Evolutionary conservation across 2,113 vertebrate genomes (phyloP), one percentile per base, ranked within the genome.

Genomic region (Vimba vimba): DNA sequence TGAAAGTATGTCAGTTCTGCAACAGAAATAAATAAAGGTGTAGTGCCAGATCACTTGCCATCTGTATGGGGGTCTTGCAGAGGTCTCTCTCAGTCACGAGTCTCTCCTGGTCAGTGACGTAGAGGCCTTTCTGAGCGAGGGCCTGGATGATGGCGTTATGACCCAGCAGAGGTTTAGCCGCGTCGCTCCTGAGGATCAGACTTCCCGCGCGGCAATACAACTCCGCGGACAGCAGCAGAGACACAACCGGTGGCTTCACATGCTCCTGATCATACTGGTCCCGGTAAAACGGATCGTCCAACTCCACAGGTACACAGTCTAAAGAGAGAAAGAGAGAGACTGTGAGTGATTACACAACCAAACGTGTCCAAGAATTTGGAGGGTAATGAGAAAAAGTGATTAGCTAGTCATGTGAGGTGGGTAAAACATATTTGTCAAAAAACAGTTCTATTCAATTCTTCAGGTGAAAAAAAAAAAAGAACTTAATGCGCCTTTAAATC

Each of bases 251-350:
- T 4, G 98, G 98, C 86, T 99, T 99, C 91, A 99, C 96, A 93
- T 99, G 98, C 91, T 99, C 98, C 91, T 99, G 97, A 87, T 97
- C 97, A 91, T 99, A 99, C 93, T 99, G 98, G 92, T 99, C 98
- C 78, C 94, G 97, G 92, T 99, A 99, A 92, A 98, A 96, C 0
- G 98, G 98, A 75, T 99, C 97, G 27, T 86, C 93, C 64, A 99
- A 94, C 45, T 99, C 98, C 89, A 96, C 96, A 64, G 98, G 97
- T 87, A 99, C 94, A 6, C 96, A 96, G 91, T 99, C 98, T 99
- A 89, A 1, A 87, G 68, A 79, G 30, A 84, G 39, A 55, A 25
- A 64, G 7, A 55, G 43, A 23, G 78, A 6, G n/a, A 62, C 36
- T 6, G 33, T 36, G 30, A 79, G 2, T 79, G 2, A 55, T 9